phyloP scores from a whole-genome alignment of 2,113 vertebrate species.

The Sinocyclocheilus rhinocerous region DNA sequence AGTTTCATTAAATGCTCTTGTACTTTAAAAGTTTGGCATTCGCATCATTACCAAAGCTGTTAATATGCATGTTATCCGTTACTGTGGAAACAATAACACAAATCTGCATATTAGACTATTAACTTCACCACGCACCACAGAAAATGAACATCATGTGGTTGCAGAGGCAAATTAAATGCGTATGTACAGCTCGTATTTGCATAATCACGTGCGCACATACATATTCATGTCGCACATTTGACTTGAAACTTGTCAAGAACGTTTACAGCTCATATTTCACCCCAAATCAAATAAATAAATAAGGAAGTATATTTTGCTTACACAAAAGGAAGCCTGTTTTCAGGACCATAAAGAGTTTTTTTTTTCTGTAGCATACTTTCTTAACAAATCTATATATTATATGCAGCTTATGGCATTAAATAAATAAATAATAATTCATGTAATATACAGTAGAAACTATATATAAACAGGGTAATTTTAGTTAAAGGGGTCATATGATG shows the following conservation, averaged over 20 bases:
- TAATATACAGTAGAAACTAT: too few relatives aligned
- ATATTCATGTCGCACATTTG: neutral
- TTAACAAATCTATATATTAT: too few relatives aligned
- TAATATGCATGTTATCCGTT: slow-evolving; percentile 12
- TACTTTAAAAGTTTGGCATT: neutral
- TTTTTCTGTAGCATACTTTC: too few relatives aligned
- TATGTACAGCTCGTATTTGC: neutral
- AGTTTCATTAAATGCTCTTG: neutral
- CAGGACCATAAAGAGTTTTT: too few relatives aligned
- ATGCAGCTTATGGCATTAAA: too few relatives aligned
- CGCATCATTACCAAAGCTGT: neutral
- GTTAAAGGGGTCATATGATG: too few relatives aligned
- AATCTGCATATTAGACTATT: slow-evolving; percentile 14
- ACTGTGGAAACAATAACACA: slow-evolving; percentile 32
- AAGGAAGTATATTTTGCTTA: too few relatives aligned
- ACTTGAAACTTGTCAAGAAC: neutral
- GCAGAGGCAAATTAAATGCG: neutral
- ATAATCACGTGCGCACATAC: neutral
- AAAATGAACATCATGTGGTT: slow-evolving; percentile 31
- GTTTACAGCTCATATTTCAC: too few relatives aligned
- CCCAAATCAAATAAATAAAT: too few relatives aligned
- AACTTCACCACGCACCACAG: slow-evolving; percentile 17
- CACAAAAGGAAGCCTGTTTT: too few relatives aligned
- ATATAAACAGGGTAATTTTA: too few relatives aligned
- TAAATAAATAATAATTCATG: too few relatives aligned